Base-by-base conservation (phyloP, 2,797 vertebrate genomes). In the Trematomus bernacchii region DNA sequence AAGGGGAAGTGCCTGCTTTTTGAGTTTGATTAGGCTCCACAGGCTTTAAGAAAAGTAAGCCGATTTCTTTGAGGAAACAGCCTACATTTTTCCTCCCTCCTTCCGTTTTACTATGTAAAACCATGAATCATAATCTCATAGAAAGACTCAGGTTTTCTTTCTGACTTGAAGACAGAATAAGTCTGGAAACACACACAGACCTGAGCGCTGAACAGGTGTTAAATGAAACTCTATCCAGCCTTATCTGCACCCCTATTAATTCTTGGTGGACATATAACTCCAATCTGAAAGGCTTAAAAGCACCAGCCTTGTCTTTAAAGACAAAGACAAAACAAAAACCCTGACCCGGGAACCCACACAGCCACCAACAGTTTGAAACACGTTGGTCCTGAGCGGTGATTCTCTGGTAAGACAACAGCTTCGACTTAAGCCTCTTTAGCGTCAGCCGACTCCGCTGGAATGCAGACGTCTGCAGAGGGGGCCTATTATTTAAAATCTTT, bases 401-500 rank as follows among this genome's bases (percentile, higher is more conserved):
- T 79, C 83, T 80, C 74, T 60, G 81, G 55, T 86, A 87, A 89
- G 85, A 90, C 90, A 89, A 86, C 88, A 71, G 87, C 75, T 88
- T 79, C 21, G 70, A 74, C 88, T 90, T 86, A 90, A 87, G 86
- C 84, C 79, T 81, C 81, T 87, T 89, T 65, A 91, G 91, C 86
- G 73, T 89, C 88, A 86, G 91, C 64, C 62, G 83, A 80, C 87
- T 89, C 85, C 66, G 62, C 80, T 87, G 92, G 90, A 92, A 93
- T 94, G 91, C 93, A 93, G 92, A 93, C 91, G 85, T 93, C 90
- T 91, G 87, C 88, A 83, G 59, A 89, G 80, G 89, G 82, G 71
- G 80, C 77, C 90, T 93, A 93, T 93, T 95, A 95, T 94, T 95
- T 94, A 91, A 93, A 93, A 93, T 92, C 89, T 93, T 93, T 95